phyloP scores from a whole-genome alignment of 2,888 invertebrate genomes.

The Cataglyphis altisquamis region DNA sequence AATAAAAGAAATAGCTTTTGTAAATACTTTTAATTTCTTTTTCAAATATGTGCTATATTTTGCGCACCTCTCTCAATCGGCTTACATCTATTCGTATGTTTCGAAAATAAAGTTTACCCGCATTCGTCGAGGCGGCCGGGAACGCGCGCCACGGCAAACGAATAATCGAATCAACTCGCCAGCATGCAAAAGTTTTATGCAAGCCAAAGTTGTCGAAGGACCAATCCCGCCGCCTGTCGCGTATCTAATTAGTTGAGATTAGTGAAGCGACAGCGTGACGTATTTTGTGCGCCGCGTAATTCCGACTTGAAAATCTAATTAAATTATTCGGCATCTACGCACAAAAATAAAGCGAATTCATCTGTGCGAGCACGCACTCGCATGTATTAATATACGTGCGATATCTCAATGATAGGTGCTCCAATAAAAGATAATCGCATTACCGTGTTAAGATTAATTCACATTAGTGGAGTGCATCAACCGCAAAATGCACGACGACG shows the following conservation, averaged over 20 bases:
- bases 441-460: constrained; percentile 33
- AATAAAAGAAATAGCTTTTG: background rate
- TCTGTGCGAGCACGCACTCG: background rate
- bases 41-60: background rate
- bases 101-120: constrained; percentile 52
- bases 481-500: constrained; percentile 30
- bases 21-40: background rate
- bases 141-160: constrained; percentile 52
- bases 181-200: constrained; percentile 53
- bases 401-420: background rate
- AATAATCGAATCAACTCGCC: constrained; percentile 65
- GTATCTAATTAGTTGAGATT: constrained; percentile 67
- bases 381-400: background rate
- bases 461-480: constrained; percentile 17
- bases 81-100: constrained; percentile 20
- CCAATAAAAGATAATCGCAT: constrained; percentile 14
- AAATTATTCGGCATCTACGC: constrained; percentile 52
- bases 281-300: constrained; percentile 6
- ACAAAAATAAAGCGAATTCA: constrained; percentile 32
- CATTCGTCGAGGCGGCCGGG: constrained; percentile 1
- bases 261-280: constrained; percentile 30
- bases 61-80: background rate
- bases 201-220: constrained; percentile 53
- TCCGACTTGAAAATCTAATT: constrained; percentile 55
- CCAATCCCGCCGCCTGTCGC: constrained; percentile 38